These are phyloP conservation scores for Hetaerina titia DNA, from an alignment of 2,888 invertebrate genomes.

Conservation along the genomic window DNA sequence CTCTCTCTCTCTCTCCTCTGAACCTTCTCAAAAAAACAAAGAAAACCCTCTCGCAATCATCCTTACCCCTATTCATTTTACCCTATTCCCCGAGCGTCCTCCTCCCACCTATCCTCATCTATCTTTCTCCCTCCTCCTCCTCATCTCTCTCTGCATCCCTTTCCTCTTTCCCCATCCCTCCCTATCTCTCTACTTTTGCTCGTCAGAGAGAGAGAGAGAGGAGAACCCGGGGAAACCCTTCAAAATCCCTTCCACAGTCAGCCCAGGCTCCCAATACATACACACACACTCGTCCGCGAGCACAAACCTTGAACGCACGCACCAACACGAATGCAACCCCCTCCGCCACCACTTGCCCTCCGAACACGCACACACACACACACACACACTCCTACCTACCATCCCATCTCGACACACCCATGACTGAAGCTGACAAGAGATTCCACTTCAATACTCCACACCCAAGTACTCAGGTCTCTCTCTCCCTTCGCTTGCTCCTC, in stretches of 20 bases:
- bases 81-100: not conserved
- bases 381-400: not conserved
- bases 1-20: not conserved
- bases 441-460: slow-evolving; percentile 60
- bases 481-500: not conserved
- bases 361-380: not conserved
- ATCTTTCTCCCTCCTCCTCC: not conserved
- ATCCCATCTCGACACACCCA: slow-evolving; percentile 42
- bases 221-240: not conserved
- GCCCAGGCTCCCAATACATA: not conserved
- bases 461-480: not conserved
- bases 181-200: not conserved
- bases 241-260: not conserved
- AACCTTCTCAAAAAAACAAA: not conserved
- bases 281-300: too few species aligned
- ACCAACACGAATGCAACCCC: not conserved
- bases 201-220: not conserved
- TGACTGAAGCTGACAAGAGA: slow-evolving; percentile 58
- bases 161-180: not conserved
- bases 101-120: not conserved
- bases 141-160: not conserved
- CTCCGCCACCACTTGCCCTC: not conserved
- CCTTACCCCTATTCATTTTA: not conserved
- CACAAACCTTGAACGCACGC: not conserved
- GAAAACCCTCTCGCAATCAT: not conserved